A percentile compares a stretch with the other conserved stretches of the same genome.
phyloP scores from a whole-genome alignment of 2,888 invertebrate species.

The Biston betularia region DNA sequence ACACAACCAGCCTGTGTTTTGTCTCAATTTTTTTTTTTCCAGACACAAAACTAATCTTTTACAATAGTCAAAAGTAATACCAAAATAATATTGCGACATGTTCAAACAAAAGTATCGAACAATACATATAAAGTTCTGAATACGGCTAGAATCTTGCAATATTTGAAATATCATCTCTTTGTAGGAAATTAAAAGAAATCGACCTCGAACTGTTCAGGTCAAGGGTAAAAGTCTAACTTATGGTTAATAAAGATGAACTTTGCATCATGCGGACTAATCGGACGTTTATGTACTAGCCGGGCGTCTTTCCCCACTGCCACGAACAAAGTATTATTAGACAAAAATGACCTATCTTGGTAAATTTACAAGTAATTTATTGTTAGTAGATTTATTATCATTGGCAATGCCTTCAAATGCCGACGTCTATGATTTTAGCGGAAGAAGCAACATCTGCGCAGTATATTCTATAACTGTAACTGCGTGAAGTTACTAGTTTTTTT shows the following conservation, averaged over 20 bases:
- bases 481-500: no score
- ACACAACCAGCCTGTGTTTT: neutral
- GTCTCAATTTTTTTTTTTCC: neutral
- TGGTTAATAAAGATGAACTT: slow-evolving; percentile 40
- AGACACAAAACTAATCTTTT: neutral
- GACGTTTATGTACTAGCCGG: slow-evolving; percentile 2
- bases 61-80: neutral
- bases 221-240: slow-evolving; percentile 44
- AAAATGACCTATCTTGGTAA: no score
- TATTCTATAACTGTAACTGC: no score
- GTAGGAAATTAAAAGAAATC: slow-evolving; percentile 52
- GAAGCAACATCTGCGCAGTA: no score
- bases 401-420: no score
- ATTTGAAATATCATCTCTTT: slow-evolving; percentile 41
- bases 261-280: slow-evolving; percentile 22
- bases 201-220: slow-evolving; percentile 51
- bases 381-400: no score
- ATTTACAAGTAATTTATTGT: no score
- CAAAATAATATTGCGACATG: slow-evolving; percentile 11
- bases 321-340: no score
- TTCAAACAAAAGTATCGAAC: slow-evolving; percentile 30
- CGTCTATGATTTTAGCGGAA: no score
- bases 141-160: slow-evolving; percentile 40
- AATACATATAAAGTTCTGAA: slow-evolving; percentile 35
- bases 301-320: neutral